Percentiles rank a stretch among this genome's conserved stretches.
phyloP scores from a whole-genome alignment of 1,140 invertebrate species.

The Camponotus floridanus region DNA sequence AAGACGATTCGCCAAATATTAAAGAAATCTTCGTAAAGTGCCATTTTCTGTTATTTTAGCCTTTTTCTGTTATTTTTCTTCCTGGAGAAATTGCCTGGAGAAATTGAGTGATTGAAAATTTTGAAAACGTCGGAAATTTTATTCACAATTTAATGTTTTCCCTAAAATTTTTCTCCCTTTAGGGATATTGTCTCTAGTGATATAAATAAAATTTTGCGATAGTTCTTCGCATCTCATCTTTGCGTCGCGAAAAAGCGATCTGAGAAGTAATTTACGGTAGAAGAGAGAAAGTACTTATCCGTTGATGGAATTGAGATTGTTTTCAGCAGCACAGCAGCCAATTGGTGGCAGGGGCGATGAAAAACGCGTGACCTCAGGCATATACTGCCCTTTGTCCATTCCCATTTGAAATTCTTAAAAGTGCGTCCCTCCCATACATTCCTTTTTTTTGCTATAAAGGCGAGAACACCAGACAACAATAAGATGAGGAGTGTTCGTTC shows the following conservation, averaged over 20 bases:
- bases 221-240: background rate
- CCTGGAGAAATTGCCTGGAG: background rate
- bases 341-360: constrained; percentile 67
- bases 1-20: constrained; percentile 28
- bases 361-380: constrained; percentile 70
- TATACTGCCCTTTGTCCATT: constrained; percentile 81
- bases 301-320: constrained; percentile 74
- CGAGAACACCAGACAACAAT: constrained; percentile 84
- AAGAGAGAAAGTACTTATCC: constrained; percentile 46
- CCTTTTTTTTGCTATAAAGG: constrained; percentile 80
- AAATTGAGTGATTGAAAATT: background rate
- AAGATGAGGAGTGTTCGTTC: constrained; percentile 80
- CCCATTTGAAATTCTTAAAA: constrained; percentile 81
- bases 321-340: constrained; percentile 65
- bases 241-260: constrained; percentile 13
- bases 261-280: constrained; percentile 41
- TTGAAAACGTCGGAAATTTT: background rate
- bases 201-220: constrained; percentile 9
- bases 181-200: background rate
- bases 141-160: too few species aligned
- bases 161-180: background rate
- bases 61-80: background rate
- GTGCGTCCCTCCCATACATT: constrained; percentile 66
- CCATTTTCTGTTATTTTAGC: background rate
- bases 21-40: background rate